Percentiles rank a stretch among this genome's conserved stretches.
Conservation (phyloP, 2,113 vertebrate genomes). For the Climacteris rufus region DNA sequence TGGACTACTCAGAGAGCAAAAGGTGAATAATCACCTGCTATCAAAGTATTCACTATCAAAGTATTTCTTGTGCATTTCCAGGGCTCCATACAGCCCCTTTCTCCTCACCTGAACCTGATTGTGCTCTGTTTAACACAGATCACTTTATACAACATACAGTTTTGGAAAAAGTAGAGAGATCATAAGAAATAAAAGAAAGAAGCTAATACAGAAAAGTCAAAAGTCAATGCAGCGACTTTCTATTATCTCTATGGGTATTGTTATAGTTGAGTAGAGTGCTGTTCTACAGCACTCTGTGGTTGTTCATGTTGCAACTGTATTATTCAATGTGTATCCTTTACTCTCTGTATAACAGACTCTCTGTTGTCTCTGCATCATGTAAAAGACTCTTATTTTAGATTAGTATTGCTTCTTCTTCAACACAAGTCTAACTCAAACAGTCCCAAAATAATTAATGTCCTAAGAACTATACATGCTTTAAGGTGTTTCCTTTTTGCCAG, state of each 20-base stretch:
- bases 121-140: not conserved
- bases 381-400: slow-evolving; percentile 35
- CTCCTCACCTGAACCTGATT: not conserved
- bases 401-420: slow-evolving; percentile 33
- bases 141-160: not conserved
- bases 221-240: not conserved
- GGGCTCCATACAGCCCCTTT: not conserved
- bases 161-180: not conserved
- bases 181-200: not conserved
- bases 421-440: slow-evolving; percentile 47
- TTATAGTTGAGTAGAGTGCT: not conserved
- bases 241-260: not conserved
- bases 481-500: slow-evolving; percentile 30
- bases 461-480: slow-evolving; percentile 16
- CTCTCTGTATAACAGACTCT: not conserved
- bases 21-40: slow-evolving; percentile 33
- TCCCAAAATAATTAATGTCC: slow-evolving; percentile 54
- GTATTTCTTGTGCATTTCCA: too few species aligned
- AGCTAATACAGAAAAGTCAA: not conserved
- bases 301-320: not conserved
- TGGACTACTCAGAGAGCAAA: slow-evolving; percentile 7
- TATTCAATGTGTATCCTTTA: not conserved
- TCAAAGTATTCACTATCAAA: not conserved
- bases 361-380: not conserved
- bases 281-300: not conserved